These are phyloP conservation scores for Eutolmus rufibarbis DNA, from an alignment of 2,888 invertebrate genomes.

Conservation along the genomic window DNA sequence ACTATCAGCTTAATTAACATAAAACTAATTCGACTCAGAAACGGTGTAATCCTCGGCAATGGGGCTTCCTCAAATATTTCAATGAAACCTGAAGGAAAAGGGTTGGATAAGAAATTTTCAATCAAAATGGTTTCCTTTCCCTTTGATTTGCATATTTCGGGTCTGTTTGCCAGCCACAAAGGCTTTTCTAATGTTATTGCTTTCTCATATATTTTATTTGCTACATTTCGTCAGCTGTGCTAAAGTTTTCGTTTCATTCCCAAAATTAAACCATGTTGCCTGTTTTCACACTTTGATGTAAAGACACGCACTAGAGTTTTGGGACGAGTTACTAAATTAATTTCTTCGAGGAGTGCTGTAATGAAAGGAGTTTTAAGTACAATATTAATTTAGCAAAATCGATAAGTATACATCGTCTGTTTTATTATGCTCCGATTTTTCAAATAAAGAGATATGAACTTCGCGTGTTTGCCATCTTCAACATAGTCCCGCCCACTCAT, in stretches of 20 bases:
- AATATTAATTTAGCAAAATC: not conserved
- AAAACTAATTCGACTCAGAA: not conserved
- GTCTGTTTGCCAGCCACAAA: not conserved
- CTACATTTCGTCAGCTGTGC: not conserved
- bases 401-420: not conserved
- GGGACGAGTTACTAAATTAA: not conserved
- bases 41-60: not conserved
- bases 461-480: not conserved
- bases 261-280: not conserved
- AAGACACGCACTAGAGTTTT: not conserved
- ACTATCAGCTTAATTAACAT: not conserved
- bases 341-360: not conserved
- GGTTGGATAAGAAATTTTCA: constrained; percentile 18
- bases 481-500: not conserved
- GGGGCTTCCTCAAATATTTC: not conserved
- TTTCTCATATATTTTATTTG: not conserved
- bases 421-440: not conserved
- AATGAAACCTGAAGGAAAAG: not conserved
- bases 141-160: constrained; percentile 29
- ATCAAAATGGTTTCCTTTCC: constrained; percentile 19
- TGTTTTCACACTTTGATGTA: not conserved
- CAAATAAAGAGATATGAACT: too few species aligned
- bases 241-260: not conserved
- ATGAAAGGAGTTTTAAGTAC: not conserved
- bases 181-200: not conserved